phyloP scores from a whole-genome alignment of 1,140 invertebrate species.

The Aphelenchoides besseyi region DNA sequence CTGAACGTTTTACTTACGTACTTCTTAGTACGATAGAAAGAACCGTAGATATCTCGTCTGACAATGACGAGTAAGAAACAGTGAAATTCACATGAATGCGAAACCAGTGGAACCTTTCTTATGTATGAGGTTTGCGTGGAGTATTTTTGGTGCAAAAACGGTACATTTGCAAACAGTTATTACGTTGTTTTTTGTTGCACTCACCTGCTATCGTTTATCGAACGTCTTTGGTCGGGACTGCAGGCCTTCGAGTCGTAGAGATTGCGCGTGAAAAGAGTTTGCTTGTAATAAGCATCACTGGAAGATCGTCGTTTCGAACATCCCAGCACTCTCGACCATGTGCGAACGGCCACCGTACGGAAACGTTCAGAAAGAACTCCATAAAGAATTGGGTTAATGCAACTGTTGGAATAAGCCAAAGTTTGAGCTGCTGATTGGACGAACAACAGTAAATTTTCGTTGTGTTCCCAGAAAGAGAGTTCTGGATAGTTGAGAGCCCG shows the following conservation, averaged over 20 bases:
- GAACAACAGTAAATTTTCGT: slow-evolving; percentile 31
- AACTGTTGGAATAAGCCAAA: slow-evolving; percentile 89
- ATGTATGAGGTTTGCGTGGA: no score
- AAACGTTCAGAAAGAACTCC: slow-evolving; percentile 45
- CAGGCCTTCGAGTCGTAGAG: slow-evolving; percentile 18
- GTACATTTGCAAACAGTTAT: no score
- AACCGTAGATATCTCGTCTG: no score
- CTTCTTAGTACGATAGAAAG: no score
- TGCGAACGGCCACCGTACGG: not conserved
- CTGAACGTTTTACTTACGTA: no score
- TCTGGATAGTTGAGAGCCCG: slow-evolving; percentile 48
- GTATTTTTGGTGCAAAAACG: no score
- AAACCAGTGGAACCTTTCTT: no score
- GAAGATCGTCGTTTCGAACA: slow-evolving; percentile 18
- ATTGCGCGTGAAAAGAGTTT: slow-evolving; percentile 17
- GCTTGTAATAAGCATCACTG: slow-evolving; percentile 20
- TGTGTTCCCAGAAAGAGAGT: slow-evolving; percentile 43
- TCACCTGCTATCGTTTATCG: slow-evolving; percentile 13
- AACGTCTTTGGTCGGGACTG: slow-evolving; percentile 21
- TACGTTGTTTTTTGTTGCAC: not conserved
- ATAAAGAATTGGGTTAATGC: slow-evolving; percentile 91
- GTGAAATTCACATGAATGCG: no score
- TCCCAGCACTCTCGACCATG: not conserved
- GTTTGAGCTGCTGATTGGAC: slow-evolving; percentile 68
- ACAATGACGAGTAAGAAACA: no score